Base-by-base conservation (phyloP, 2,113 vertebrate genomes). In the Phoenicopterus ruber region DNA sequence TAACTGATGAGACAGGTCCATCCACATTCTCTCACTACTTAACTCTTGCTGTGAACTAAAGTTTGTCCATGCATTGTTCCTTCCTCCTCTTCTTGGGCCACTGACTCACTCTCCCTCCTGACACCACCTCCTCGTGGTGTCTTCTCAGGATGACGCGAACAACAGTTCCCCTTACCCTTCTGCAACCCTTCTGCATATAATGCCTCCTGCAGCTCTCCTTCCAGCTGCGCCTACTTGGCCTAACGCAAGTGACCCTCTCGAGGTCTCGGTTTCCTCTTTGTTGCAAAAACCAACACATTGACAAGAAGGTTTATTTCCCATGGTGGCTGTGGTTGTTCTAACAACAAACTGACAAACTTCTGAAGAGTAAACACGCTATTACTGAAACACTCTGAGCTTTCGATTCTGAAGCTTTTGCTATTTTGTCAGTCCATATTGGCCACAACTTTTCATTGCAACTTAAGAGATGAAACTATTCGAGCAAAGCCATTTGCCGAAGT, bases 221-320 rank as follows among this genome's bases (percentile, higher is more conserved):
- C 55, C 86, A 82, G 34, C 57, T 49, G 17, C 4, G 2, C 55
- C 66, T n/a, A 8, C 49, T 59, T 26, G 46, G 70, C 38, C 47
- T 22, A 78, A 32, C 10, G 49, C 52, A 28, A 0, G 6, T 6
- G 26, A 40, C 20, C n/a, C 20, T 40, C 62, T 4, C n/a, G 5
- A n/a, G 76, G 34, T 16, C 46, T 28, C 25, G 6, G n/a, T 9
- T 42, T 38, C 34, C 44, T 50, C 89, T 54, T 19, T 36, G 59
- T n/a, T 13, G 65, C 54, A 46, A 46, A 55, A 59, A 15, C 0
- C 50, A 83, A 55, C 1, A 47, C 11, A 4, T 0, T 10, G 50
- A 57, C 49, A 74, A 40, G 71, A 88, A 58, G 63, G 29, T 42
- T 69, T 65, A 10, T 31, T 80, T 66, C 55, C 57, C 62, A 5